Percentiles rank a stretch among this genome's conserved stretches.
Conservation (phyloP, 1,140 invertebrate species). For the Heliconius hewitsoni region DNA sequence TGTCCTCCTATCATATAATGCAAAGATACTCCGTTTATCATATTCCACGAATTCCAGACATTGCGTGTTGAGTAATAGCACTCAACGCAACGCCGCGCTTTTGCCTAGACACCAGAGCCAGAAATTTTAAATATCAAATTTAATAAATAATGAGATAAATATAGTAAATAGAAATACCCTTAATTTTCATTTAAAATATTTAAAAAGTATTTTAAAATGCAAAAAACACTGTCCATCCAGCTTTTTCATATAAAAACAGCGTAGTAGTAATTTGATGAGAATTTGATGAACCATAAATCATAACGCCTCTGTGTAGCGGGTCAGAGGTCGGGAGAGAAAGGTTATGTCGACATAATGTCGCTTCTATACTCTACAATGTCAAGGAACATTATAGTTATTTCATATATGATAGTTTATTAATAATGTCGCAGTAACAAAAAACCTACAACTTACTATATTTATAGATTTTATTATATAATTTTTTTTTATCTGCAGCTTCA, state of each 20-base stretch:
- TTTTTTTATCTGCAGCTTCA: too few relatives aligned
- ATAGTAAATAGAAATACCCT: background rate
- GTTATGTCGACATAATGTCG: constrained; percentile 18
- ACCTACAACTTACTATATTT: background rate
- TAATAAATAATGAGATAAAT: background rate
- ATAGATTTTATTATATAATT: too few relatives aligned
- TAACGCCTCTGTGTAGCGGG: background rate
- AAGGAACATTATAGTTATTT: background rate
- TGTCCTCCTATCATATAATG: too few relatives aligned
- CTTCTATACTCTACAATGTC: background rate
- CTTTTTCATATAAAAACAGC: background rate
- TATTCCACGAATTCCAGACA: too few relatives aligned
- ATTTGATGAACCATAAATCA: constrained; percentile 14
- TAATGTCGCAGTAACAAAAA: background rate
- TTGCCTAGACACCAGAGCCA: too few relatives aligned
- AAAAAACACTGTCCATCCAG: background rate
- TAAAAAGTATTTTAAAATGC: too few relatives aligned
- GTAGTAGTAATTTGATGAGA: background rate
- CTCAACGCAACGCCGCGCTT: too few relatives aligned
- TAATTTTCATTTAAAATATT: too few relatives aligned
- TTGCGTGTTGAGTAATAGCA: too few relatives aligned
- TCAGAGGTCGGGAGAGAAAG: constrained; percentile 19
- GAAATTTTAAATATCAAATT: too few relatives aligned
- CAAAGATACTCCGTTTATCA: too few relatives aligned
- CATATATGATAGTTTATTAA: constrained; percentile 4